A percentile compares a stretch with the other conserved stretches of the same genome.
Conservation (phyloP, 2,888 invertebrate species). For the Macaria liturata region DNA sequence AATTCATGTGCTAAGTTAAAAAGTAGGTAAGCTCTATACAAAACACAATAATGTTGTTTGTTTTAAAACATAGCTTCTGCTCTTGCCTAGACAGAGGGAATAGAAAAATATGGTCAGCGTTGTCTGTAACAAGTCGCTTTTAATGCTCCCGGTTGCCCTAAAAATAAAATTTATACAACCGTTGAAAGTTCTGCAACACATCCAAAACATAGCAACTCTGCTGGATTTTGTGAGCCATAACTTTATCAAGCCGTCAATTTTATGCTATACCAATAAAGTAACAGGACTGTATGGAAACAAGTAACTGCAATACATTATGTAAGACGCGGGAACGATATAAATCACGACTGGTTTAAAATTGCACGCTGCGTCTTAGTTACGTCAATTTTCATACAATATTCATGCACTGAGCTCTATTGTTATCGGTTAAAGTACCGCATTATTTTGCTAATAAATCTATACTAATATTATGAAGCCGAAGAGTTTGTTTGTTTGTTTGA, state of each 20-base stretch:
- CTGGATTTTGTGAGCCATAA: slow-evolving; percentile 32
- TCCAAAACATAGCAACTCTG: slow-evolving; percentile 19
- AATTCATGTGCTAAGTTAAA: too few relatives aligned
- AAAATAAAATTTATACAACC: slow-evolving; percentile 8
- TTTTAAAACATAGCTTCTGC: too few relatives aligned
- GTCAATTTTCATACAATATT: slow-evolving; percentile 57
- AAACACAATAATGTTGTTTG: too few relatives aligned
- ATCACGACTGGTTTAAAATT: slow-evolving; percentile 52
- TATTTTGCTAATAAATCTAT: background rate
- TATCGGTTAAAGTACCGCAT: slow-evolving; percentile 26
- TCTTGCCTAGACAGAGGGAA: too few relatives aligned
- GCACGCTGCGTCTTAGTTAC: slow-evolving; percentile 47
- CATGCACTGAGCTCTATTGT: slow-evolving; percentile 41
- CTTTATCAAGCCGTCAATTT: slow-evolving; percentile 37
- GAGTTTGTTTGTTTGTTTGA: too few relatives aligned
- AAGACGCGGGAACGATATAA: slow-evolving; percentile 41
- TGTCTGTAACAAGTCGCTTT: background rate
- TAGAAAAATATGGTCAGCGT: too few relatives aligned
- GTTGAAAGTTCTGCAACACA: slow-evolving; percentile 13
- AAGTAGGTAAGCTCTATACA: too few relatives aligned
- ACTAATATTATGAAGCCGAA: too few relatives aligned
- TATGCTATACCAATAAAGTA: slow-evolving; percentile 43
- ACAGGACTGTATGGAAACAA: slow-evolving; percentile 40
- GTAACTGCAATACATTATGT: slow-evolving; percentile 45
- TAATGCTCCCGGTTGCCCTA: slow-evolving; percentile 2